Evolutionary conservation across 2,797 vertebrate species (phyloP), one percentile per base, ranked within the genome.

Genomic region (Pogoniulus pusillus): DNA sequence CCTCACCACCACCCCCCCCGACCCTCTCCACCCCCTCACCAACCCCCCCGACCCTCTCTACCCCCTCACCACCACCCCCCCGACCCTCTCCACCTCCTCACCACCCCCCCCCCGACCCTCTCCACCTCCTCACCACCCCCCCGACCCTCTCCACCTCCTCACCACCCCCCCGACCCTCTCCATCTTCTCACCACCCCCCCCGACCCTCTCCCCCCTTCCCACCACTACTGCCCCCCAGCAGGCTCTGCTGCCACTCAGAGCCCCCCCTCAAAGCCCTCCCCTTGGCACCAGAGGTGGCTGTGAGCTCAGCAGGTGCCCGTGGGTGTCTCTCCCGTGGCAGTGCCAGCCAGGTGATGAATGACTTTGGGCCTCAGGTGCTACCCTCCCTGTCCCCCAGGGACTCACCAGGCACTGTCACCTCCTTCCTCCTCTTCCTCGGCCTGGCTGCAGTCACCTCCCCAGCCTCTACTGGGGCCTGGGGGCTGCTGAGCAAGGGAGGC

Each of bases 391-490:
- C 41, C 58, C n/a, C 0, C 7, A 15, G 60, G 35, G 51, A 32
- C 95, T 97, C 85, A 98, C 98, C 97, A 3, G 93, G 23, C 2
- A 32, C 5, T 8, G 45, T 19, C 14, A 96, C 43, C 2, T 98
- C 97, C 70, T 96, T 98, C 71, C 76, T 98, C 87, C 95, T 97
- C 96, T 96, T 97, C 94, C 95, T 98, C 86, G 96, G 79, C 79
- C 95, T 98, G 80, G 95, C 79, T 41, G 94, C 74, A 4, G 94
- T 12, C 1, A 64, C 47, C 19, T 93, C 96, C 30, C 90, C 96
- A 10, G 95, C 24, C n/a, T 89, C 93, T 6, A 59, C 84, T 3
- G 89, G 32, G 15, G 95, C 64, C 26, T 93, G 91, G 8, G 97
- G 94, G 39, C 95, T 55, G 16, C 94, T 82, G 3, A 95, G 84